Evolutionary conservation across 1,140 invertebrate species (phyloP).

Genomic region (Magallana gigas): DNA sequence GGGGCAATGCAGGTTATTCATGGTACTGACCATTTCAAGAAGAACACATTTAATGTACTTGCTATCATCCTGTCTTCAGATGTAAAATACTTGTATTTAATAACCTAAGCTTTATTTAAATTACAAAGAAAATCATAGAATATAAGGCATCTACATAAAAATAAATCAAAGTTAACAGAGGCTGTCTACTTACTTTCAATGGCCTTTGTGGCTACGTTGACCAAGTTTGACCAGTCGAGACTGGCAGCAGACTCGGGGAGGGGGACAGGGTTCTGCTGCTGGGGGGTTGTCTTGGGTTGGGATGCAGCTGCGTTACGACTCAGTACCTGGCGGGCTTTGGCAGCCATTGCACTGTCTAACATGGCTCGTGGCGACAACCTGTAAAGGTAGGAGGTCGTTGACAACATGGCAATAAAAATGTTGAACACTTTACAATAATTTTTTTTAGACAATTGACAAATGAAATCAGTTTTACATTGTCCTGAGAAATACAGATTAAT

Average conservation of each 20-base stretch:
- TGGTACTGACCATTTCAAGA: too few species aligned
- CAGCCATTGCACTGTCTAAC: slow-evolving; percentile 57
- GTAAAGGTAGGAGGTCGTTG: slow-evolving; percentile 31
- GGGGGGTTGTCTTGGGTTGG: slow-evolving; percentile 25
- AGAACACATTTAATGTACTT: too few species aligned
- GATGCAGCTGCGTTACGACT: slow-evolving; percentile 55
- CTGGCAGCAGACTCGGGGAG: slow-evolving; percentile 76
- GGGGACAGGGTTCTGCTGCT: slow-evolving; percentile 63
- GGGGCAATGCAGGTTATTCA: too few species aligned
- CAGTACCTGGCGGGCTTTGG: slow-evolving; percentile 54
- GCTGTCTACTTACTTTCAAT: slow-evolving; percentile 80
- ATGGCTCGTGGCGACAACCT: slow-evolving; percentile 77
- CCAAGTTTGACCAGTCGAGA: slow-evolving; percentile 88
- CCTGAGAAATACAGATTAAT: not conserved
- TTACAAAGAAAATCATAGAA: too few species aligned
- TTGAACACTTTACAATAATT: too few species aligned
- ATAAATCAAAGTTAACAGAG: too few species aligned
- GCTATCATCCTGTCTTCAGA: too few species aligned
- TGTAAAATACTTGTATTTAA: too few species aligned
- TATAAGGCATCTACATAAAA: too few species aligned
- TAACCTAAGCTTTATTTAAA: too few species aligned
- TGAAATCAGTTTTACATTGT: slow-evolving; percentile 9
- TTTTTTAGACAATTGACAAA: too few species aligned
- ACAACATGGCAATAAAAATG: not conserved
- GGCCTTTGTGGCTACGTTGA: slow-evolving; percentile 87